Percentiles rank a stretch among this genome's conserved stretches.
Evolutionary conservation across 2,113 vertebrate species (phyloP).

Genomic region (Centropus bengalensis): DNA sequence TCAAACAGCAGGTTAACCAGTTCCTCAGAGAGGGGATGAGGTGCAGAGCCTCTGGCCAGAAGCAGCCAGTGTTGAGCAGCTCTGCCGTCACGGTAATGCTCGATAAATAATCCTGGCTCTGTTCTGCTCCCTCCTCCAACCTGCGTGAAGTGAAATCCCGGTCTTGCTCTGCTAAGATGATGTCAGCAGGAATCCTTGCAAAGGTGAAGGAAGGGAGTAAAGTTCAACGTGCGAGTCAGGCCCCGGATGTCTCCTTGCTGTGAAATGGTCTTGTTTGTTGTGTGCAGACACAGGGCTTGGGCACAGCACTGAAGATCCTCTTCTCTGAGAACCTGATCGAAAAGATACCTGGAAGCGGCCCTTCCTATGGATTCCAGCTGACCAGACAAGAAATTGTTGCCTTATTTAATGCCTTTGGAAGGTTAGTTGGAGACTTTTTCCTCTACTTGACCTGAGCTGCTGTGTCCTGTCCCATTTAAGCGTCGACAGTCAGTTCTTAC

Average conservation of each 20-base stretch:
- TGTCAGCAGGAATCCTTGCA: not conserved
- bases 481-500: not conserved
- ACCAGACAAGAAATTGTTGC: constrained; percentile 92
- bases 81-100: not conserved
- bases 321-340: constrained; percentile 91
- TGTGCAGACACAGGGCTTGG: constrained; percentile 90
- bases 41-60: not conserved
- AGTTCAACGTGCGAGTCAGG: not conserved
- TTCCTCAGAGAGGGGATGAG: not conserved
- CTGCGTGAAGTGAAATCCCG: not conserved
- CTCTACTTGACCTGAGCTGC: accelerated
- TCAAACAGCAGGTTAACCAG: not conserved
- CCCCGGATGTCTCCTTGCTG: not conserved
- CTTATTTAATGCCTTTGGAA: constrained; percentile 92
- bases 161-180: not conserved
- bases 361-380: constrained; percentile 85
- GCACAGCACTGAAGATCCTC: constrained; percentile 90
- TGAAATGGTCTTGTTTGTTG: not conserved
- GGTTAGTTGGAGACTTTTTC: constrained; percentile 72
- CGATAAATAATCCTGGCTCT: not conserved
- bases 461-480: not conserved
- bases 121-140: not conserved
- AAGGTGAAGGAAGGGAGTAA: not conserved
- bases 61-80: not conserved
- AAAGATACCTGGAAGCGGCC: constrained; percentile 79